Percentiles rank a stretch among this genome's conserved stretches.
These are phyloP conservation scores for Parelbella ahira DNA, from an alignment of 2,888 invertebrate genomes.

Conservation along the genomic window DNA sequence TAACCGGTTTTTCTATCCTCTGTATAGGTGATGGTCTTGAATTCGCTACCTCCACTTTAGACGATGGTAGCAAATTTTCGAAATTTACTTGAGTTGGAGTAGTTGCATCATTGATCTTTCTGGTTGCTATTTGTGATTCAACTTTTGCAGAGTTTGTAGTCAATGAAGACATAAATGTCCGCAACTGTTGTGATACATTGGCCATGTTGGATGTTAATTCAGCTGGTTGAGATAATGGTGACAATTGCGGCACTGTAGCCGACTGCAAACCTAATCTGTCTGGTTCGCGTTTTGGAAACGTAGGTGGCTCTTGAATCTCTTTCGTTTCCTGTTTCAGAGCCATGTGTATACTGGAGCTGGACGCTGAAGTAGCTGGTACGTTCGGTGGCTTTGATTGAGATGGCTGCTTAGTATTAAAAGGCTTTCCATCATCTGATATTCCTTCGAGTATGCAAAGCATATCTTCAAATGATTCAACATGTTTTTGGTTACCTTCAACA, in stretches of 20 bases:
- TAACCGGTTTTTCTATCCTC: conserved; percentile 56
- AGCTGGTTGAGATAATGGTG: conserved; percentile 86
- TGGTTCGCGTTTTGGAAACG: conserved; percentile 54
- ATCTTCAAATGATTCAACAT: conserved; percentile 84
- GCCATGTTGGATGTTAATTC: conserved; percentile 86
- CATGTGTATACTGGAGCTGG: conserved; percentile 39
- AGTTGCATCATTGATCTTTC: conserved; percentile 63
- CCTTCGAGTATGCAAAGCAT: conserved; percentile 86
- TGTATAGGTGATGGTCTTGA: conserved; percentile 63
- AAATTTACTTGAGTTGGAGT: conserved; percentile 75
- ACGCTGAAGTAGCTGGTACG: conserved; percentile 27
- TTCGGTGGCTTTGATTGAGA: conserved; percentile 39
- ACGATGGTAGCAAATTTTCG: conserved; percentile 72
- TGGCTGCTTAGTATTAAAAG: conserved; percentile 51
- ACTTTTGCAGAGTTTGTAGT: conserved; percentile 75
- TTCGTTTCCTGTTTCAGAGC: conserved; percentile 45
- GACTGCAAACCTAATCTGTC: conserved; percentile 65
- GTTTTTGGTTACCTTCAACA: conserved; percentile 76
- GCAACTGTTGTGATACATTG: conserved; percentile 84
- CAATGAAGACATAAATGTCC: conserved; percentile 84
- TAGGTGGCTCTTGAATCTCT: conserved; percentile 48
- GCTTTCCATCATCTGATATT: conserved; percentile 72
- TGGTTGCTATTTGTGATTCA: conserved; percentile 66
- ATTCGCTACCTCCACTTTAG: conserved; percentile 68
- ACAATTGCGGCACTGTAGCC: conserved; percentile 83